phyloP scores from a whole-genome alignment of 1,140 invertebrate species.

The Chrysoperla carnea region DNA sequence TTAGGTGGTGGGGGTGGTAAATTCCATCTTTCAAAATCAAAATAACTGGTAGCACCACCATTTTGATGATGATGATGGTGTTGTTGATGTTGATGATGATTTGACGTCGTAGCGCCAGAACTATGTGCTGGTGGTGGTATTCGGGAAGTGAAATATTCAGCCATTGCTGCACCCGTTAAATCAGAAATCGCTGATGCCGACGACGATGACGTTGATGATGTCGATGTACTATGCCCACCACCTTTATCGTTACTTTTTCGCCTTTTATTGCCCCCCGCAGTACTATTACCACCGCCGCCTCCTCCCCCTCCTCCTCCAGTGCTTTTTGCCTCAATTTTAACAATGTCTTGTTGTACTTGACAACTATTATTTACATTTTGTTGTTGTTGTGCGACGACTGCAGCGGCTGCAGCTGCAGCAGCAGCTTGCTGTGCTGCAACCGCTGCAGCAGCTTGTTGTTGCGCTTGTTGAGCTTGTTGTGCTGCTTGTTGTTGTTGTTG shows the following conservation, averaged over 20 bases:
- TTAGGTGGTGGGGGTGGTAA: constrained; percentile 42
- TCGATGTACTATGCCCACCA: constrained; percentile 10
- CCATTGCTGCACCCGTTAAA: constrained; percentile 27
- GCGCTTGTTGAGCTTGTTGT: constrained; percentile 7
- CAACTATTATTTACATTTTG: constrained; percentile 15
- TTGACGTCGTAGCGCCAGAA: constrained; percentile 25
- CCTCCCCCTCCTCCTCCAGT: constrained; percentile 5
- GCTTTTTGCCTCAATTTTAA: constrained; percentile 5
- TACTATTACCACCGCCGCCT: background rate
- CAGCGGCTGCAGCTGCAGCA: background rate
- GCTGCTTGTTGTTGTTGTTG: constrained; percentile 23
- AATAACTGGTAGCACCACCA: constrained; percentile 30
- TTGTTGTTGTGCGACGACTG: constrained; percentile 14
- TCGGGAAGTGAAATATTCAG: constrained; percentile 35
- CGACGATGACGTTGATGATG: no score
- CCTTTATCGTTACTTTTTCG: constrained; percentile 19
- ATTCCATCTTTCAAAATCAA: constrained; percentile 58
- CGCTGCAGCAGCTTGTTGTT: constrained; percentile 1
- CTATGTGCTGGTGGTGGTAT: constrained; percentile 51
- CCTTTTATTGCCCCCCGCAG: constrained; percentile 14
- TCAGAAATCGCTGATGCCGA: constrained; percentile 26
- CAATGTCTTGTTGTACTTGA: constrained; percentile 2
- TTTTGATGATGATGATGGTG: constrained; percentile 29
- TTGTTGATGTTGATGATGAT: constrained; percentile 31
- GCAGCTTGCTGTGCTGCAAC: constrained; percentile 1